Percentiles rank a stretch among this genome's conserved stretches.
phyloP scores from a whole-genome alignment of 2,888 invertebrate genomes.

The Lycia hirtaria region DNA sequence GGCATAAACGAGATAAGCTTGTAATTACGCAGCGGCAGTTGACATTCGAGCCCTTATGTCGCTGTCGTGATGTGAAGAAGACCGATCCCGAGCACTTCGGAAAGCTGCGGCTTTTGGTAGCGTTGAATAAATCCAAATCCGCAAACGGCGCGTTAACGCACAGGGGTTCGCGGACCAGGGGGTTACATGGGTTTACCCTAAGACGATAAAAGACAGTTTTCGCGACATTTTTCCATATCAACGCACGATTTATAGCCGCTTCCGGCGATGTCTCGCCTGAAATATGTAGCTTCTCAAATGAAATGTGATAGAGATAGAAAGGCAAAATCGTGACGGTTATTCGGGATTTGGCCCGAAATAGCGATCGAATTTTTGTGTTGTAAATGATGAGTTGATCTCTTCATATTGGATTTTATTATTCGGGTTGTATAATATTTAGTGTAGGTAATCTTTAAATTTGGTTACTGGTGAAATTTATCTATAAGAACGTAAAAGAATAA shows the following conservation, averaged over 20 bases:
- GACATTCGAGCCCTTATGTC: slow-evolving; percentile 68
- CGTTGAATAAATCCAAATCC: slow-evolving; percentile 56
- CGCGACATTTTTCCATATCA: slow-evolving; percentile 68
- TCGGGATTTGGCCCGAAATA: slow-evolving; percentile 40
- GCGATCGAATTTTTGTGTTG: slow-evolving; percentile 28
- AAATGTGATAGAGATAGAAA: slow-evolving; percentile 58
- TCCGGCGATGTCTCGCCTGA: slow-evolving; percentile 66
- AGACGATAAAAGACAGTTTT: slow-evolving; percentile 67
- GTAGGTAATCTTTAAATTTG: background rate
- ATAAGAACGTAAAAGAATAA: background rate
- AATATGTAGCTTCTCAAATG: slow-evolving; percentile 64
- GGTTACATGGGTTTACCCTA: slow-evolving; percentile 50
- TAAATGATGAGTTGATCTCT: slow-evolving; percentile 14
- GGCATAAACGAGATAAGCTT: slow-evolving; percentile 63
- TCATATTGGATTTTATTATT: slow-evolving; percentile 13
- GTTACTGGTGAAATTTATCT: background rate
- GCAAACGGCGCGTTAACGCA: slow-evolving; percentile 53
- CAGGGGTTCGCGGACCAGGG: slow-evolving; percentile 22
- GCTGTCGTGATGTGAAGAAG: slow-evolving; percentile 47
- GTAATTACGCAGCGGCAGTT: slow-evolving; percentile 71
- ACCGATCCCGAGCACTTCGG: slow-evolving; percentile 67
- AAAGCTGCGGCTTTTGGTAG: slow-evolving; percentile 71
- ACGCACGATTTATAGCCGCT: slow-evolving; percentile 68
- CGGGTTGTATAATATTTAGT: background rate
- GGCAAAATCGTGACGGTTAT: slow-evolving; percentile 53